Conservation (phyloP, 2,113 vertebrate genomes). For the Choloepus hoffmanni region DNA sequence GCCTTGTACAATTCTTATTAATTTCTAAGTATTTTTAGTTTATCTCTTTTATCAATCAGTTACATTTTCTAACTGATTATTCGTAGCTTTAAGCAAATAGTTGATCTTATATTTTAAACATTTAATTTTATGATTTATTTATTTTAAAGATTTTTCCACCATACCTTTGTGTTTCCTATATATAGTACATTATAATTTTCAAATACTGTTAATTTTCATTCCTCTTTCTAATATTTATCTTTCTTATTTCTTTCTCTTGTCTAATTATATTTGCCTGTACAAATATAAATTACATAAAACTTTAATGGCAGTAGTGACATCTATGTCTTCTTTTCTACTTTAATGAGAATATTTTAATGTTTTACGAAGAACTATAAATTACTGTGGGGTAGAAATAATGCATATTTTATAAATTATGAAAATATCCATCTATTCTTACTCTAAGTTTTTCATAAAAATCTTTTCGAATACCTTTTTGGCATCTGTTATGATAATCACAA, state of each 20-base stretch:
- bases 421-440: background rate
- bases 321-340: background rate
- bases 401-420: background rate
- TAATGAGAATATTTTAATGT: slow-evolving; percentile 8
- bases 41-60: background rate
- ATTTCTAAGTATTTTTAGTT: background rate
- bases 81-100: background rate
- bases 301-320: background rate
- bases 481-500: background rate
- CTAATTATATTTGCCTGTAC: background rate
- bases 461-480: background rate
- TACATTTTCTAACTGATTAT: background rate
- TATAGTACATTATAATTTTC: background rate
- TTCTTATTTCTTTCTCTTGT: background rate
- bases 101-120: background rate
- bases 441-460: background rate
- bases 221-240: background rate
- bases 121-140: background rate
- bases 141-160: background rate
- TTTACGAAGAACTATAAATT: slow-evolving; percentile 4
- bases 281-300: background rate
- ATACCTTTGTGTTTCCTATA: background rate
- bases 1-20: background rate
- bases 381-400: background rate
- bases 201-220: background rate